Evolutionary conservation across 1,140 invertebrate genomes (phyloP).

Genomic region (Lucilia cuprina): DNA sequence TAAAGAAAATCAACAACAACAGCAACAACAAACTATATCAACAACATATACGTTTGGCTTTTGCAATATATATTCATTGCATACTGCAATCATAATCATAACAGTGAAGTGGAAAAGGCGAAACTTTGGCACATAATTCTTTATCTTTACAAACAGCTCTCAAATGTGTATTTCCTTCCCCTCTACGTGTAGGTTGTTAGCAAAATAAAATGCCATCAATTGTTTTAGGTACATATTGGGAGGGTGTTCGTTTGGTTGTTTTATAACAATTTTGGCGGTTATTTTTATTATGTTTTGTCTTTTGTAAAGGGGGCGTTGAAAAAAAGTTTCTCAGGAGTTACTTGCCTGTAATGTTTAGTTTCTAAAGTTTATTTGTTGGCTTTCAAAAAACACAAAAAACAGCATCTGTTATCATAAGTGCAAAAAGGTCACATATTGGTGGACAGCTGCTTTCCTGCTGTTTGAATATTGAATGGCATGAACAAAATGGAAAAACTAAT

Average conservation of each 20-base stretch:
- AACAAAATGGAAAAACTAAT: neutral
- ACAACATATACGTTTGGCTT: neutral
- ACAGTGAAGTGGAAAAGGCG: neutral
- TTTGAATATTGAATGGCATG: neutral
- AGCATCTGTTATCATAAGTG: slow-evolving; percentile 7
- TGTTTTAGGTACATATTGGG: neutral
- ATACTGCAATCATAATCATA: neutral
- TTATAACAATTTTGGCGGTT: slow-evolving; percentile 2
- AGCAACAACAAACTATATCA: slow-evolving; percentile 11
- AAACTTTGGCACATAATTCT: slow-evolving; percentile 3
- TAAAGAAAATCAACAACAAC: neutral
- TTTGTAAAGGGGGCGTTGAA: neutral
- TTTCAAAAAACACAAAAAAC: neutral
- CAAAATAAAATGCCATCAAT: neutral
- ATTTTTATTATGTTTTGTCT: neutral
- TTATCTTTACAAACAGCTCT: neutral
- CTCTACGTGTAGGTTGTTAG: neutral
- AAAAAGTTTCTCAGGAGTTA: neutral
- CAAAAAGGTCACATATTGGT: slow-evolving; percentile 5
- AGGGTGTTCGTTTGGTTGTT: neutral
- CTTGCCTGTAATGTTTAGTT: neutral
- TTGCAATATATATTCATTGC: neutral
- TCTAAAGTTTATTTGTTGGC: neutral
- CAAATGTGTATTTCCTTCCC: neutral
- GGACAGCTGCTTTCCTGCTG: slow-evolving; percentile 12